Base-by-base conservation (phyloP, 2,888 invertebrate species). In the Anoplius nigerrimus region DNA sequence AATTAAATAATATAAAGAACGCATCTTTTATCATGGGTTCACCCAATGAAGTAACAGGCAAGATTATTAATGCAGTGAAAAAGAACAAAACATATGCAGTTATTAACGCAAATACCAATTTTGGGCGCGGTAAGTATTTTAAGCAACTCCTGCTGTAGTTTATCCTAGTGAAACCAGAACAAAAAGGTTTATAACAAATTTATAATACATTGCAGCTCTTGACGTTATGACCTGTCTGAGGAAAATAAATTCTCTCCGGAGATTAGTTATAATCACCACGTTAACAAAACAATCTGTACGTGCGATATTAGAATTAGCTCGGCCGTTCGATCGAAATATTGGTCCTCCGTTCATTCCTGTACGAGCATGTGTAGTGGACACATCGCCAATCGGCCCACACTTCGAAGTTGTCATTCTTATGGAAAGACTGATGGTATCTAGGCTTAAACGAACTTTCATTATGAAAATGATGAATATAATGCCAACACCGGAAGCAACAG, bases 211-310 rank as follows among this genome's bases (percentile, higher is more conserved):
- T 76, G 16, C 72, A 88, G 88, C 86, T 13, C 77, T 85, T 24
- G 87, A 88, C 53, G 82, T 88, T 21, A 87, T 88, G 83, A 80
- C 80, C 16, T 83, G 84, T 51, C 75, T 88, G 0, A 76, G 88
- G 46, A 87, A 85, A 71, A 86, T 88, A 58, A 75, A 66, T 5
- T 79, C 84, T 0, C 67, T 89, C 0, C 82, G 82, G 22, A 81
- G 87, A 54, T 79, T 89, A 18, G 87, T 88, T 4, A 82, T 89
- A 82, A 82, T 88, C 54, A 89, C 89, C 15, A 86, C 86, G 2
- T 72, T 89, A 48, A 88, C 88, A 0, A 89, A 88, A 57, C 88
- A 87, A 66, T 87, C 89, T 0, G 88, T 88, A 2, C 86, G 88
- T n/a, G 84, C 88, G 8, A 87, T 88, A 67, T 69, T 89, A 57